A percentile compares a stretch with the other conserved stretches of the same genome.
Evolutionary conservation across 2,113 vertebrate species (phyloP).

Genomic region (Podarcis raffonei): DNA sequence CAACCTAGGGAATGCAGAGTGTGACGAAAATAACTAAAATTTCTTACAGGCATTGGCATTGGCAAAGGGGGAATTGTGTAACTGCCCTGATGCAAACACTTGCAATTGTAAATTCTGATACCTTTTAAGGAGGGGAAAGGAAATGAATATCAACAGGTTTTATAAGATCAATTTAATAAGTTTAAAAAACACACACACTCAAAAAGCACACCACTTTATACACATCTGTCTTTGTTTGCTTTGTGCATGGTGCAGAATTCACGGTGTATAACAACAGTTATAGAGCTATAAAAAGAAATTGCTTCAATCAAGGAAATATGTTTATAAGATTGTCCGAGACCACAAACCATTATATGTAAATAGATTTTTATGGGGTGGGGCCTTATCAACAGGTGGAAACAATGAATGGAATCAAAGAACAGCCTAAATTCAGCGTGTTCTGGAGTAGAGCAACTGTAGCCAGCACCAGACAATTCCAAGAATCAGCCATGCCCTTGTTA

Average conservation of each 20-base stretch:
- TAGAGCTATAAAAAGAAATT: slow-evolving; percentile 28
- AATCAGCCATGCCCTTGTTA: neutral
- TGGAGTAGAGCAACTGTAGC: neutral
- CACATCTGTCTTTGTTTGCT: slow-evolving; percentile 64
- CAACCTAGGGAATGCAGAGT: slow-evolving; percentile 18
- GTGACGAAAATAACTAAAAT: slow-evolving; percentile 36
- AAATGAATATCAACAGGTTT: slow-evolving; percentile 44
- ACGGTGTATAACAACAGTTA: slow-evolving; percentile 32
- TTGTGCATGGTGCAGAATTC: slow-evolving; percentile 40
- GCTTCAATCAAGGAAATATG: slow-evolving; percentile 22
- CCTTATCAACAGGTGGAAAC: neutral
- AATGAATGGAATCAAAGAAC: neutral
- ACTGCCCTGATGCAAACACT: slow-evolving; percentile 47
- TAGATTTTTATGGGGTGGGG: neutral
- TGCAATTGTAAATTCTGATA: slow-evolving; percentile 60
- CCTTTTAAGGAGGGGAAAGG: slow-evolving; percentile 60
- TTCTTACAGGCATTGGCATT: slow-evolving; percentile 27
- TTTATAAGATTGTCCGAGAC: slow-evolving; percentile 3
- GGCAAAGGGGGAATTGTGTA: slow-evolving; percentile 50
- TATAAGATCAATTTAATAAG: slow-evolving; percentile 58
- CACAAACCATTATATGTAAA: neutral
- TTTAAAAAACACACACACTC: neutral
- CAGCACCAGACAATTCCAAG: neutral
- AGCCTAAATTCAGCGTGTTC: neutral
- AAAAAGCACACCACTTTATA: neutral